phyloP scores from a whole-genome alignment of 2,888 invertebrate species.

The Calephelis perditalis region DNA sequence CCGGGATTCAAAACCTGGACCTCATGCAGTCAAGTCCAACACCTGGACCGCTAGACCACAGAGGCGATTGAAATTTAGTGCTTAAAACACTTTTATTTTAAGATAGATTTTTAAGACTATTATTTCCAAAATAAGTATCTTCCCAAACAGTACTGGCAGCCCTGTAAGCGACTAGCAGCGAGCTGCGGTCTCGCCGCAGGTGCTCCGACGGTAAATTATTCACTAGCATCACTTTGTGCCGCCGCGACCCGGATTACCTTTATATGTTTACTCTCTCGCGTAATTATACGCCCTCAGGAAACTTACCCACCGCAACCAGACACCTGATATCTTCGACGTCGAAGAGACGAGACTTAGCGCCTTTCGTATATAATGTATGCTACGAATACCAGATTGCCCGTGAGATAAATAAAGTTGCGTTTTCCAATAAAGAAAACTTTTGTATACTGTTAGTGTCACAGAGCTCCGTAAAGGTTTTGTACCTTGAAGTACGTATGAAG shows the following conservation, averaged over 20 bases:
- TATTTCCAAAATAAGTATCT: not conserved
- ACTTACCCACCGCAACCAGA: slow-evolving; percentile 46
- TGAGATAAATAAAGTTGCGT: no score
- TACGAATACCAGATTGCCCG: no score
- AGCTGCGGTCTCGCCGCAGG: slow-evolving; percentile 63
- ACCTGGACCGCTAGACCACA: no score
- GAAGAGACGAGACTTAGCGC: not conserved
- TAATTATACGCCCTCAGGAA: slow-evolving; percentile 75
- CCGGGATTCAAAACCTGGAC: no score
- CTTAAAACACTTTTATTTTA: no score
- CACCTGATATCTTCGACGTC: slow-evolving; percentile 11
- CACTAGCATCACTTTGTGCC: slow-evolving; percentile 75
- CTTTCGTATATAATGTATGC: not conserved
- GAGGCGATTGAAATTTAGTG: no score
- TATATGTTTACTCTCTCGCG: slow-evolving; percentile 74
- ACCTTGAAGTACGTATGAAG: no score
- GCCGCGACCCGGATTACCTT: slow-evolving; percentile 75
- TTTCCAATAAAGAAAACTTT: no score
- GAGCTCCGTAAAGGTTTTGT: no score
- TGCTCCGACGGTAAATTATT: slow-evolving; percentile 67
- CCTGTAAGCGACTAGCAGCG: slow-evolving; percentile 37
- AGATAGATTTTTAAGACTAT: no score
- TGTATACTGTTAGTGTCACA: no score
- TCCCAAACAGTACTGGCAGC: slow-evolving; percentile 31
- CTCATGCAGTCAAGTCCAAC: no score